Base-by-base conservation (phyloP, 2,797 vertebrate genomes). In the Hypotaenidia philippensis region DNA sequence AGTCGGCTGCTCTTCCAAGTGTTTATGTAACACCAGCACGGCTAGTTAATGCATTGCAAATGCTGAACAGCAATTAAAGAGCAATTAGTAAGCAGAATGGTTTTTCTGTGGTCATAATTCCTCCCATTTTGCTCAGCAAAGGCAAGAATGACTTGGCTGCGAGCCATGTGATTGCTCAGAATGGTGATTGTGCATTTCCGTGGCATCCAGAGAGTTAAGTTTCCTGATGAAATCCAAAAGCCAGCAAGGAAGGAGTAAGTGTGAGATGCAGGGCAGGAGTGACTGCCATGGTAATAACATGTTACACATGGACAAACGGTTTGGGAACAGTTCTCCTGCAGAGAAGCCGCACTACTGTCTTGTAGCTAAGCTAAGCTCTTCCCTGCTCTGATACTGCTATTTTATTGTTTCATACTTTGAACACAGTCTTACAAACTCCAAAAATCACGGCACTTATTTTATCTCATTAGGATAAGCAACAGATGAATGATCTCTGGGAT, bases 101-200 rank as follows among this genome's bases (percentile, higher is more conserved):
- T 94, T 95, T 85, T 95, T 87, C 83, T 89, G 72, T 65, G 69
- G 82, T 71, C 87, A 82, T 95, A 92, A 89, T 89, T 95, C 76
- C 82, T 86, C 89, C 72, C 61, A 78, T 93, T 91, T 87, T 80
- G 50, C 50, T 60, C 60, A 32, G 52, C 8, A 26, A 89, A 36
- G 27, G 78, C 75, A 94, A 76, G 71, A 89, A 87, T 26, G 25
- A 36, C 90, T 89, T 71, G 75, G 84, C 50, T 5, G 2, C 31
- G 61, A 83, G 79, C 61, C 89, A 87, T 65, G 47, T 5, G 29
- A 61, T 49, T 85, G 60, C 90, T 80, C 49, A 78, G 34, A 77
- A 71, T 38, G 8, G 14, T 52, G 34, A 81, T 71, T 69, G 26
- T 61, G 61, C 70, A 47, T 59, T 91, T 94, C 50, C 20, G n/a